Conservation (phyloP, 2,888 invertebrate species). For the Fragum fragum region DNA sequence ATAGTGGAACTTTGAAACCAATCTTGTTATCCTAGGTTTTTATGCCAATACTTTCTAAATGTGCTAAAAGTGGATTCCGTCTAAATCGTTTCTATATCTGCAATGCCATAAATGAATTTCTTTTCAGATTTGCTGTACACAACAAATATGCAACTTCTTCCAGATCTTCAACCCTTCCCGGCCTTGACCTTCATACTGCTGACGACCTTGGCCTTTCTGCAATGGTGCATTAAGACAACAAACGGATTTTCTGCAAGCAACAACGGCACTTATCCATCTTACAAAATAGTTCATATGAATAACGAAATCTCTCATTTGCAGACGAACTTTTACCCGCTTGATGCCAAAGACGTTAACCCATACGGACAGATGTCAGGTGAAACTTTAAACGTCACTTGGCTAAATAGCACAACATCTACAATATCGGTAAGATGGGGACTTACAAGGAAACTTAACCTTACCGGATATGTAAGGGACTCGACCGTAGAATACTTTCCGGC, state of each 20-base stretch:
- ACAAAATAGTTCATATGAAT: conserved; percentile 2
- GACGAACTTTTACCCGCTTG: conserved; percentile 25
- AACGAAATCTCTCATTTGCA: conserved; percentile 22
- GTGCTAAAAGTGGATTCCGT: no score
- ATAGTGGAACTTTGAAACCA: no score
- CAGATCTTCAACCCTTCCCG: not conserved
- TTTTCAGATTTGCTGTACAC: conserved; percentile 17
- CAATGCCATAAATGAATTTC: no score
- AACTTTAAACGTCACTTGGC: conserved; percentile 52
- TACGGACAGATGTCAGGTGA: conserved; percentile 2
- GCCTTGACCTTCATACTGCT: conserved; percentile 33
- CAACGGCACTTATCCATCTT: conserved; percentile 20
- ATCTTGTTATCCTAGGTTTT: no score
- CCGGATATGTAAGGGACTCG: conserved; percentile 47
- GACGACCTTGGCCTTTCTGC: conserved; percentile 10
- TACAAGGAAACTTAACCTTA: conserved; percentile 26
- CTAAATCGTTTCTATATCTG: no score
- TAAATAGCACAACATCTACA: conserved; percentile 55
- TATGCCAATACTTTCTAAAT: no score
- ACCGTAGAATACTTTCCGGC: conserved; percentile 59
- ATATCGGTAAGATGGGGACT: conserved; percentile 58
- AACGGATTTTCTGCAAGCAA: not conserved
- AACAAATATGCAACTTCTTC: conserved; percentile 14
- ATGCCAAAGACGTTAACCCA: not conserved
- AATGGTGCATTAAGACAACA: conserved; percentile 16